Evolutionary conservation across 2,113 vertebrate genomes (phyloP), one percentile per base, ranked within the genome.

Genomic region (Phylloscopus trochiloides): DNA sequence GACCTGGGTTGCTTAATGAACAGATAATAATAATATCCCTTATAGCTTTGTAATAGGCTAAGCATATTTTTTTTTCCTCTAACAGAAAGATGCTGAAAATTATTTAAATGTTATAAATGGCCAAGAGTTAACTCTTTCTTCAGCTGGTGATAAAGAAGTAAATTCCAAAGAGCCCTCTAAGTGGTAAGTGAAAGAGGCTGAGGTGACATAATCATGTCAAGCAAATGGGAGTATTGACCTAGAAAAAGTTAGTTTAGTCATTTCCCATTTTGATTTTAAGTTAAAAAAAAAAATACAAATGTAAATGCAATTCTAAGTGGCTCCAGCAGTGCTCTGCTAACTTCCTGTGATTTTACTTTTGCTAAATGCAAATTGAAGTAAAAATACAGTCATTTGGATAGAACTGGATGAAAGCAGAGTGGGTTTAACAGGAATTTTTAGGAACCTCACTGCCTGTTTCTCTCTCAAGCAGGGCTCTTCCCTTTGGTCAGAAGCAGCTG

Each of bases 61-160:
- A 97, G 88, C 2, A 4, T 70, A 2, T 94, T 92, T 91, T 93
- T 94, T 93, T 90, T 40, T 40, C 40, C 15, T 88, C 34, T 95
- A 55, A 93, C 97, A 99, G 99, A 98, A 97, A 67, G 97, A 97
- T 18, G 88, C 98, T 50, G 98, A 98, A 38, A 98, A 98, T 76
- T 98, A 98, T 96, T 96, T 98, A 62, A 98, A 94, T 95, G 62
- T 92, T 79, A 40, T 97, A 70, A 98, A 96, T 81, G 98, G 96
- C n/a, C 97, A 97, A 47, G 94, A 97, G 36, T 94, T 98, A 95
- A 98, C 97, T 45, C 91, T 98, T 95, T 97, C 98, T 51, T 59
- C 70, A 86, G 68, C 97, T 86, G 92, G 81, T 65, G 91, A 97
- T 55, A 55, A 93, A 66, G 95, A 79, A 67, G 47, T 45, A 11